These are phyloP conservation scores for Microtus ochrogaster DNA, from an alignment of 2,113 vertebrate species.

Conservation along the genomic window DNA sequence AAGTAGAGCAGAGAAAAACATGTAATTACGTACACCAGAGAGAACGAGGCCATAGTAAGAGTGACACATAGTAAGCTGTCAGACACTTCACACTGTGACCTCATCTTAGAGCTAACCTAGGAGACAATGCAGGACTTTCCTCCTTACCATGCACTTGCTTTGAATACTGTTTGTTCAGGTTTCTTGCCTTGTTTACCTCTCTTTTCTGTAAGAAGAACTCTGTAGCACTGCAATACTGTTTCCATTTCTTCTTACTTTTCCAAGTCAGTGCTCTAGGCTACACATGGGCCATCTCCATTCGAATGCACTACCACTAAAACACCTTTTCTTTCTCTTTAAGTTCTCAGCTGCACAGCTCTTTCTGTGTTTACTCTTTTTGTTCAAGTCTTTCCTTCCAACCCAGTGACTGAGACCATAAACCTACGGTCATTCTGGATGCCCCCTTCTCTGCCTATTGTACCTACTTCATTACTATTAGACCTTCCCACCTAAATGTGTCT, in stretches of 20 bases:
- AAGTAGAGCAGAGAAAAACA: constrained; percentile 17
- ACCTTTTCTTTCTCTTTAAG: neutral
- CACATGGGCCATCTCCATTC: neutral
- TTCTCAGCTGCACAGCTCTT: neutral
- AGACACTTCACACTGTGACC: neutral
- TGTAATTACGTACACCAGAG: neutral
- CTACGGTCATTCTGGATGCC: neutral
- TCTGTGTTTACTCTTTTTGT: neutral
- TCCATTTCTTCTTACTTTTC: neutral
- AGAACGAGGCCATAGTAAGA: neutral
- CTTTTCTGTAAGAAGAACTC: neutral
- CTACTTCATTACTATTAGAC: neutral
- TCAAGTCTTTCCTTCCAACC: neutral
- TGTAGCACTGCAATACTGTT: neutral
- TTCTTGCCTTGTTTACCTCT: neutral
- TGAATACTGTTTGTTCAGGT: neutral
- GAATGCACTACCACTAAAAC: neutral
- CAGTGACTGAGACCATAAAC: neutral
- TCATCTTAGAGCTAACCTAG: neutral
- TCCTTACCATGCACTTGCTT: neutral
- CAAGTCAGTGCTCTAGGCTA: neutral
- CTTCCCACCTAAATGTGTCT: neutral
- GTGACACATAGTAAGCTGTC: neutral
- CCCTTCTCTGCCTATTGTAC: neutral
- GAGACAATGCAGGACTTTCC: neutral